phyloP scores from a whole-genome alignment of 2,113 vertebrate species.

The Diglossa brunneiventris region DNA sequence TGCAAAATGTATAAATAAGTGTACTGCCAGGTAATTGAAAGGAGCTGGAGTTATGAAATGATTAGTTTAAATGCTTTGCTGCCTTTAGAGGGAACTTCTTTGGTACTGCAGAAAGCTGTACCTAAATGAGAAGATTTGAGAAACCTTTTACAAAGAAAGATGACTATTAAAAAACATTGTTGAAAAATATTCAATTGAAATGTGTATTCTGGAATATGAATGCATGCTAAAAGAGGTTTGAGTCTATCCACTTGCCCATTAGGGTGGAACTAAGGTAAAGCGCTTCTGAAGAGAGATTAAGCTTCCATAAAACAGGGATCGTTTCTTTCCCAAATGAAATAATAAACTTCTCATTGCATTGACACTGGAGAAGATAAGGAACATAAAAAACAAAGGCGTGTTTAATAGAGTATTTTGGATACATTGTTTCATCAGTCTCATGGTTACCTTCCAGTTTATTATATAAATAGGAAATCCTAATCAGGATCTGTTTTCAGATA shows the following conservation, averaged over 20 bases:
- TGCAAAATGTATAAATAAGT: background rate
- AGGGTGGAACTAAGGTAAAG: background rate
- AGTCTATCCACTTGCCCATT: background rate
- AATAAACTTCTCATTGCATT: background rate
- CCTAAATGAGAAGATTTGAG: background rate
- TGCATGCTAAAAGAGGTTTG: background rate
- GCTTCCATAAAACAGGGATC: background rate
- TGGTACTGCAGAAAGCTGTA: background rate
- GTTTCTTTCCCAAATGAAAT: background rate
- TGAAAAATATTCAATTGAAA: background rate
- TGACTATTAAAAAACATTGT: background rate
- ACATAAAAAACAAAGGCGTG: background rate
- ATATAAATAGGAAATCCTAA: background rate
- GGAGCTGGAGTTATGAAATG: background rate
- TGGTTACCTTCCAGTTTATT: background rate
- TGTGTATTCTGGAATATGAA: background rate
- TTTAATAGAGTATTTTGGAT: background rate
- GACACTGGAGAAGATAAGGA: background rate
- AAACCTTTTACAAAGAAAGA: background rate
- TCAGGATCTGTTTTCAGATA: background rate
- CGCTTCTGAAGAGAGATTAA: background rate
- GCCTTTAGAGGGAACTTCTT: background rate
- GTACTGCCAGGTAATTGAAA: background rate
- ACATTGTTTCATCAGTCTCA: background rate
- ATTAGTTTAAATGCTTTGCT: background rate